Conservation (phyloP, 1,140 invertebrate species). For the Polypedilum pembai region DNA sequence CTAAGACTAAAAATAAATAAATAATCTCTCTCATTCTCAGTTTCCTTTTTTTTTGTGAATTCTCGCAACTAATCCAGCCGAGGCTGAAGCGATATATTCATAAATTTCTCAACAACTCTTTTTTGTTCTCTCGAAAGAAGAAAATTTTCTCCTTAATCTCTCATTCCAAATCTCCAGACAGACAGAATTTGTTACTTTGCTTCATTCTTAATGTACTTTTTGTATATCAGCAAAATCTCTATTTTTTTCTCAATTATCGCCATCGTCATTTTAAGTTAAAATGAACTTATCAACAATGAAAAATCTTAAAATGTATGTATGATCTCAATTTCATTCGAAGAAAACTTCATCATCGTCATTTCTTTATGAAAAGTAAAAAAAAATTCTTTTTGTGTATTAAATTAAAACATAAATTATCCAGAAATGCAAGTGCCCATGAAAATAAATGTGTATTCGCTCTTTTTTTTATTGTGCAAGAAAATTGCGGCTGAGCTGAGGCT, state of each 20-base stretch:
- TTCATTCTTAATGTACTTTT: neutral
- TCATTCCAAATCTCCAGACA: constrained; percentile 20
- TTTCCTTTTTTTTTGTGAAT: neutral
- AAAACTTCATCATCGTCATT: neutral
- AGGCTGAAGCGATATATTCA: constrained; percentile 10
- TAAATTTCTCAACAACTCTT: constrained; percentile 13
- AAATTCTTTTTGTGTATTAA: neutral
- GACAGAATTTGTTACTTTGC: constrained; percentile 22
- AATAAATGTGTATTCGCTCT: neutral
- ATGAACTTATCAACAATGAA: neutral
- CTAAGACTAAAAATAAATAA: neutral
- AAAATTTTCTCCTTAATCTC: neutral
- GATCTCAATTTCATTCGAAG: neutral
- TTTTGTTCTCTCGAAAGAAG: neutral
- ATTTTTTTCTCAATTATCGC: neutral
- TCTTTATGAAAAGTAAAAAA: neutral
- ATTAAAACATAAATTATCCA: constrained; percentile 13
- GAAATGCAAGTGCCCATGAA: constrained; percentile 10
- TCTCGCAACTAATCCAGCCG: neutral
- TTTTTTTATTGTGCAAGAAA: neutral
- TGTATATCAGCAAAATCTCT: neutral
- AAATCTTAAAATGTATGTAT: neutral
- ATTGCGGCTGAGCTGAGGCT: neutral
- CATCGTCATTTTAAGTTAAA: constrained; percentile 5
- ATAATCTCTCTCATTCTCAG: neutral